Conservation (phyloP, 1,140 invertebrate genomes). For the Sminthurides bifidus region DNA sequence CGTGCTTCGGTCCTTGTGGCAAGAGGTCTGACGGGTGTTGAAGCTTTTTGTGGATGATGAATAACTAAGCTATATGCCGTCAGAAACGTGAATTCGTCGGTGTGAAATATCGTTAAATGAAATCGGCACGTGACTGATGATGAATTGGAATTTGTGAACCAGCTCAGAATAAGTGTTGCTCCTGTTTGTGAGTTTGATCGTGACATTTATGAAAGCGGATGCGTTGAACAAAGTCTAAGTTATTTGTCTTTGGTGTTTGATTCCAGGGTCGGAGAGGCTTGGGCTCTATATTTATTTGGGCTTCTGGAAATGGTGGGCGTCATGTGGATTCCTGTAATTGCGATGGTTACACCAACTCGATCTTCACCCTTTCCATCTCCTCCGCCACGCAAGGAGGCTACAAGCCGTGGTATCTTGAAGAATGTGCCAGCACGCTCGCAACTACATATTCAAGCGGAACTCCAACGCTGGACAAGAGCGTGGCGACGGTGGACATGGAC, state of each 20-base stretch:
- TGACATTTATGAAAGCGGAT: no score
- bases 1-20: no score
- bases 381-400: slow-evolving; percentile 91
- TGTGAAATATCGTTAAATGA: no score
- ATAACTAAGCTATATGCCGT: no score
- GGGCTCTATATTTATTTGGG: slow-evolving; percentile 98
- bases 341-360: slow-evolving; percentile 97
- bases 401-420: slow-evolving; percentile 91
- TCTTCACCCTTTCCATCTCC: slow-evolving; percentile 94
- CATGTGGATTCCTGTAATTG: slow-evolving; percentile 96
- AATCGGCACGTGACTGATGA: background rate
- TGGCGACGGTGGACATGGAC: slow-evolving; percentile 92
- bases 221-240: background rate
- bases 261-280: slow-evolving; percentile 78
- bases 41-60: no score
- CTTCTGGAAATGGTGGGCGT: slow-evolving; percentile 92
- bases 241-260: slow-evolving; percentile 10
- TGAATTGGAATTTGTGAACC: background rate
- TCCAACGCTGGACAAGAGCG: slow-evolving; percentile 82
- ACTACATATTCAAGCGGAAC: slow-evolving; percentile 94
- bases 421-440: slow-evolving; percentile 90
- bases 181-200: no score
- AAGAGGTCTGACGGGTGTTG: no score
- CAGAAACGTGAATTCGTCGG: no score
- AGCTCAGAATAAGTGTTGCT: background rate